phyloP scores from a whole-genome alignment of 2,113 vertebrate genomes.

The Antechinus flavipes region DNA sequence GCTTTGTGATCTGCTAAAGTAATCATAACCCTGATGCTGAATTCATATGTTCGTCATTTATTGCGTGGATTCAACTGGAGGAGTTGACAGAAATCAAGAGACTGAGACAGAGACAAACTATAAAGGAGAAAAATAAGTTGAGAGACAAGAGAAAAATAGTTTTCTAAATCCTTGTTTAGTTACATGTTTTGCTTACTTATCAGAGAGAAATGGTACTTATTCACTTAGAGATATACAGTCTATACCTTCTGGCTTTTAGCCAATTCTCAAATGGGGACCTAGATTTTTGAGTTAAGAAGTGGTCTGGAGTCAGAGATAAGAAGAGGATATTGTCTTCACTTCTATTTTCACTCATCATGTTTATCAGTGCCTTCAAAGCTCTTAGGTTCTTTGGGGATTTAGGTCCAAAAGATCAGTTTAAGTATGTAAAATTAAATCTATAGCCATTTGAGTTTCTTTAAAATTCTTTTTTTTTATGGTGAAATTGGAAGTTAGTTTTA shows the following conservation, averaged over 20 bases:
- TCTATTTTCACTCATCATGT: conserved; percentile 1
- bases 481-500: conserved; percentile 6
- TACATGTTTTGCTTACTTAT: background rate
- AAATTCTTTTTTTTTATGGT: conserved; percentile 53
- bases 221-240: background rate
- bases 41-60: background rate
- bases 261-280: background rate
- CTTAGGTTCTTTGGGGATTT: conserved; percentile 16
- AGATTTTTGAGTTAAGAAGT: background rate
- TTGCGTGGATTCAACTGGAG: background rate
- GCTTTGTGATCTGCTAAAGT: background rate
- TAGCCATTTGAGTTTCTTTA: background rate
- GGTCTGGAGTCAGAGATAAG: conserved; percentile 30
- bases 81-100: background rate
- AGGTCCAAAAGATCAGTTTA: background rate
- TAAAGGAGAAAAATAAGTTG: background rate
- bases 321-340: conserved; percentile 1
- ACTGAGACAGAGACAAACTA: background rate
- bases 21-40: background rate
- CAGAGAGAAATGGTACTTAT: conserved; percentile 4
- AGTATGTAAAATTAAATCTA: background rate
- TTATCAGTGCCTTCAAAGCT: background rate
- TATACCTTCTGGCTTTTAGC: background rate
- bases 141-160: background rate
- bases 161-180: background rate